Percentiles rank a stretch among this genome's conserved stretches.
phyloP scores from a whole-genome alignment of 2,113 vertebrate species.

The Papio anubis region DNA sequence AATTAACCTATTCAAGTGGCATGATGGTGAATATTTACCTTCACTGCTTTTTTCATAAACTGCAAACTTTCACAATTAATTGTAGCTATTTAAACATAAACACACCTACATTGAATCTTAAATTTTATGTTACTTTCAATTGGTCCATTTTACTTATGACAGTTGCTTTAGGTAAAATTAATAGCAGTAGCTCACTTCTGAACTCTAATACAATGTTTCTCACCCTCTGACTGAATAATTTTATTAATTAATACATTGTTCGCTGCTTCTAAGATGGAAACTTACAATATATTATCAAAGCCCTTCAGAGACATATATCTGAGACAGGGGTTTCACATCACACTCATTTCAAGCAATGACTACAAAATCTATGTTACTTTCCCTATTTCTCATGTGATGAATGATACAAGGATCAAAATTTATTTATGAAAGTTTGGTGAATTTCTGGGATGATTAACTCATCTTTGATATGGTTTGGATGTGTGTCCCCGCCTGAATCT shows the following conservation, averaged over 20 bases:
- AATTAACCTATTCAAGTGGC: background rate
- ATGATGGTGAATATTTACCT: too few species aligned
- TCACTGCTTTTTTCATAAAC: background rate
- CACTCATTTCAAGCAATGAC: background rate
- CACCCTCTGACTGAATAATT: background rate
- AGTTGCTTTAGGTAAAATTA: background rate
- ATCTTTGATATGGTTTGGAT: background rate
- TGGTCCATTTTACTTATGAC: background rate
- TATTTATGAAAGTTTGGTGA: background rate
- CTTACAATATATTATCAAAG: background rate
- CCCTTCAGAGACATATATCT: background rate
- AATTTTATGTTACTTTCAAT: background rate
- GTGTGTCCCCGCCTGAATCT: too few species aligned
- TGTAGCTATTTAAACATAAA: background rate
- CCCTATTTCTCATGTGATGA: background rate
- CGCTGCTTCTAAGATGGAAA: background rate
- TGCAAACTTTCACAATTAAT: background rate
- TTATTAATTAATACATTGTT: slow-evolving; percentile 27
- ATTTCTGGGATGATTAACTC: background rate
- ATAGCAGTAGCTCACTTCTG: background rate
- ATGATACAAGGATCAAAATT: background rate
- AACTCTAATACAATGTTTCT: background rate
- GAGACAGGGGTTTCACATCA: background rate
- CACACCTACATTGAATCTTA: background rate
- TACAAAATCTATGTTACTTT: background rate